Evolutionary conservation across 2,797 vertebrate species (phyloP), one percentile per base, ranked within the genome.

Genomic region (Mus caroli): DNA sequence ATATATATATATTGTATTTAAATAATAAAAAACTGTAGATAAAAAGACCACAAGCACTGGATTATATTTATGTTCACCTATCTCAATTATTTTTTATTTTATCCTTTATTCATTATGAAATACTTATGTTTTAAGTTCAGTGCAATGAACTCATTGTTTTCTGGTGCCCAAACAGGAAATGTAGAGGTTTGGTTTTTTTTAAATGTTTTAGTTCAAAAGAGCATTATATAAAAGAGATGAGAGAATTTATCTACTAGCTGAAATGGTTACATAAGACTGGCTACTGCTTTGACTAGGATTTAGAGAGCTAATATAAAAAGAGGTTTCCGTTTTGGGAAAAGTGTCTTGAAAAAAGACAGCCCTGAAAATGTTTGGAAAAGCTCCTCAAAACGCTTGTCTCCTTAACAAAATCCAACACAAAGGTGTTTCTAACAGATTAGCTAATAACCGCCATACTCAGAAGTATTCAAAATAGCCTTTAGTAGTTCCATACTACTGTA

Each of bases 211-310:
- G 6, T 69, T 88, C 78, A 26, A 88, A 85, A 67, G 19, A 26
- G 26, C 43, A 22, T 97, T 91, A 85, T 90, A 64, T 96, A 88
- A 86, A 88, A 88, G 62, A 94, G 71, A 56, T 84, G 88, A 94
- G 83, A 75, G 60, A 56, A 64, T 90, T 93, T 93, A 77, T 56
- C 43, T 40, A 83, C 31, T 87, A 85, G 54, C 77, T 37, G 20
- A 94, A 80, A 95, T 71, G 62, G 69, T 93, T 93, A 88, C 22
- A 43, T 84, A 80, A 78, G 15, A 40, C 64, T 83, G 54, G 26
- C 84, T 78, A 17, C 91, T 88, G 43, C 60, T 94, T 3, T 60
- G 76, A 69, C n/a, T 84, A 86, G 46, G 86, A 95, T 86, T 90
- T 76, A 37, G 34, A 22, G 3, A 95, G 73, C 84, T 90, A 34